These are phyloP conservation scores for Pygocentrus nattereri DNA, from an alignment of 2,797 vertebrate species.

Conservation along the genomic window DNA sequence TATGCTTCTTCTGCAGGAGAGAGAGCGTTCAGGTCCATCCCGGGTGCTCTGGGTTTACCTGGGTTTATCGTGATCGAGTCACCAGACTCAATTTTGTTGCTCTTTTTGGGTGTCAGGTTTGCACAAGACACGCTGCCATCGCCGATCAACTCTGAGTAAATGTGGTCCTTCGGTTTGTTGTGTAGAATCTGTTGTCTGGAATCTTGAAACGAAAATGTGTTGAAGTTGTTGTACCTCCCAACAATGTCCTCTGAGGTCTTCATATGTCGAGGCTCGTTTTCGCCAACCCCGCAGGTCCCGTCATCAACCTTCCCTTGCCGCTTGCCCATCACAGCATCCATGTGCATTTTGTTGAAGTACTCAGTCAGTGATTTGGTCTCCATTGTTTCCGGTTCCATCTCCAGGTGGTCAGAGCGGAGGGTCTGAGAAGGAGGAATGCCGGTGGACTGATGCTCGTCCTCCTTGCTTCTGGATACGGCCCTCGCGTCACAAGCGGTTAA, in stretches of 20 bases:
- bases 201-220: conserved; percentile 86
- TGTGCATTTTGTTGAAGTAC: conserved; percentile 95
- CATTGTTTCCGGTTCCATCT: conserved; percentile 99
- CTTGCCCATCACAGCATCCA: conserved; percentile 88
- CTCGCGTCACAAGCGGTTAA: conserved; percentile 73
- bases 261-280: conserved; percentile 78
- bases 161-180: conserved; percentile 84
- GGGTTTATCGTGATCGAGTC: conserved; percentile 68
- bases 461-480: conserved; percentile 70
- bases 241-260: conserved; percentile 81
- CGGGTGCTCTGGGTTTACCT: conserved; percentile 78
- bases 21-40: conserved; percentile 75
- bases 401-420: conserved; percentile 91
- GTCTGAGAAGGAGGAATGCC: conserved; percentile 91
- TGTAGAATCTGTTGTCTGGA: conserved; percentile 80
- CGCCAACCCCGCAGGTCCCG: conserved; percentile 78
- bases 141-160: conserved; percentile 76
- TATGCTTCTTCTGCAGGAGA: conserved; percentile 85
- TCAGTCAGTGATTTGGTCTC: conserved; percentile 97
- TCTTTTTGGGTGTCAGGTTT: conserved; percentile 82
- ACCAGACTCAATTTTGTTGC: conserved; percentile 76
- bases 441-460: conserved; percentile 84
- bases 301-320: conserved; percentile 87
- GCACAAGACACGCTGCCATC: conserved; percentile 80
- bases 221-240: conserved; percentile 78